Base-by-base conservation (phyloP, 1,140 invertebrate species). In the Ptiloglossa arizonensis region DNA sequence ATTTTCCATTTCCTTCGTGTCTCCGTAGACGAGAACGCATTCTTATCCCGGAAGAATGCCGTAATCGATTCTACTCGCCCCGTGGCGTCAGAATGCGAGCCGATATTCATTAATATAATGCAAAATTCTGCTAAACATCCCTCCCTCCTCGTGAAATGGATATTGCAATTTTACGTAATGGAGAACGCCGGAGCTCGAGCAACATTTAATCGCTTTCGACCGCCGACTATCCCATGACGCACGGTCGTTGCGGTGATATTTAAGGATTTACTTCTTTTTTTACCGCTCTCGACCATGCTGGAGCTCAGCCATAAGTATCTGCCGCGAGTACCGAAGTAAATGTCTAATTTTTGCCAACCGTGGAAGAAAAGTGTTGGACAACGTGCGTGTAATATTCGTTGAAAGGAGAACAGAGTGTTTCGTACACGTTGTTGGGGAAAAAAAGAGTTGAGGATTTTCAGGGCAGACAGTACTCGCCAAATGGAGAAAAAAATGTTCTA, bases 81-180 rank as follows among this genome's bases (percentile, higher is more conserved):
- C 2, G 11, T n/a, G n/a, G 6, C 1, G 17, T n/a, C 8, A 2
- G 17, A 11, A 32, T 5, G 1, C 5, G 22, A 13, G 56, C 54
- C 62, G 72, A 32, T 82, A 52, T 81, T 79, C 68, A 67, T 82
- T 71, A 66, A 80, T 74, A 60, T 70, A 74, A 81, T 76, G 71
- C 59, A 59, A 74, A 85, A 82, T 27, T 57, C 56, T n/a, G 70
- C 44, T 44, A 44, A 54, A 80, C 67, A 76, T 59, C 60, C 84
- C 73, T 68, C 74, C 63, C 13, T 46, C 35, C 32, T 64, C 38
- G 32, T 63, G 54, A 75, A 79, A 83, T 78, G 56, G 77, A 85
- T 84, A 38, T 57, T 5, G 62, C 81, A 82, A 82, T 83, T 87
- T 76, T 77, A 60, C 57, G 46, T 70, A 79, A 80, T 60, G 73